A percentile compares a stretch with the other conserved stretches of the same genome.
Conservation (phyloP, 2,113 vertebrate genomes). For the Callithrix jacchus region DNA sequence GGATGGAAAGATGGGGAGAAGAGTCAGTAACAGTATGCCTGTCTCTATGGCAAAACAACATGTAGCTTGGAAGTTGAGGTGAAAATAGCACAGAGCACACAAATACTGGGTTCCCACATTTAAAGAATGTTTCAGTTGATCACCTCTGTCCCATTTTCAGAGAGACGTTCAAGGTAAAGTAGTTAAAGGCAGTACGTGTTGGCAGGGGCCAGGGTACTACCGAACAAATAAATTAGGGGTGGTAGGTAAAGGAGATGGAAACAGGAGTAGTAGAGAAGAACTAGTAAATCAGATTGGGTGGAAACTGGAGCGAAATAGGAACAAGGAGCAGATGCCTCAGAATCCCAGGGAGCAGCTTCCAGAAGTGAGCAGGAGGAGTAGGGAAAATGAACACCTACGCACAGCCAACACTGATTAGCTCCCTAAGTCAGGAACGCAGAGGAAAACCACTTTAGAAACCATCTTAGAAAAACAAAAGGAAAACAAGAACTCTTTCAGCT, state of each 20-base stretch:
- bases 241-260: not conserved
- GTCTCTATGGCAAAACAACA: not conserved
- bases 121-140: not conserved
- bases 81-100: not conserved
- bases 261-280: not conserved
- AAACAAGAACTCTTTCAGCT: not conserved
- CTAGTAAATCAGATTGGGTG: not conserved
- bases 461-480: not conserved
- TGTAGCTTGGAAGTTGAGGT: not conserved
- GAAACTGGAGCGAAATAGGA: not conserved
- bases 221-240: not conserved
- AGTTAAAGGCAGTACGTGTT: accelerated
- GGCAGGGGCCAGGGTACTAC: not conserved
- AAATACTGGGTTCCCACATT: not conserved
- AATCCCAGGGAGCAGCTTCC: not conserved
- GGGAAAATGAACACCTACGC: slow-evolving; percentile 9
- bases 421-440: not conserved
- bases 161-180: not conserved
- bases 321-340: not conserved
- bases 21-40: not conserved
- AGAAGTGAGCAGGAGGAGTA: not conserved
- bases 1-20: not conserved
- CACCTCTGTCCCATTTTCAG: not conserved
- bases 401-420: not conserved
- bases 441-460: not conserved